Percentiles rank a stretch among this genome's conserved stretches.
These are phyloP conservation scores for Drosophila sordidapex DNA, from an alignment of 2,888 invertebrate species.

Conservation along the genomic window DNA sequence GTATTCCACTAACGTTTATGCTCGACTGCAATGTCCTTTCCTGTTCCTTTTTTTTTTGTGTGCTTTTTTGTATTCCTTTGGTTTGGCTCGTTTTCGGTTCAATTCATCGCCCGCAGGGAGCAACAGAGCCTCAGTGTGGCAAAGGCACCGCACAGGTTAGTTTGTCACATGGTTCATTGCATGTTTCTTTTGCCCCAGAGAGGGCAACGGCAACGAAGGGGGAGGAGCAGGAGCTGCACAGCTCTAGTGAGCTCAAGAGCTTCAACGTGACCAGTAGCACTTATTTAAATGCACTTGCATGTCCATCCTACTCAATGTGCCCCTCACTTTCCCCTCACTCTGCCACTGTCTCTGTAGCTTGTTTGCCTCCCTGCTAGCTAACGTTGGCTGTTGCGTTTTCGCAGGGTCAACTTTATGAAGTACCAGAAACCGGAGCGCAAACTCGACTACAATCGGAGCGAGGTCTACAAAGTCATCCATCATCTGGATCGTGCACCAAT, in stretches of 20 bases:
- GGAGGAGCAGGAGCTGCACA: not conserved
- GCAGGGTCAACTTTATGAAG: slow-evolving; percentile 95
- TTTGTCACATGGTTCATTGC: slow-evolving; percentile 68
- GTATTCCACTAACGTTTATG: slow-evolving; percentile 4
- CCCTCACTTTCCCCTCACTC: not conserved
- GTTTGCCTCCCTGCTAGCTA: not conserved
- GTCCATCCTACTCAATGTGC: slow-evolving; percentile 18
- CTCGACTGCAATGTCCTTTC: not conserved
- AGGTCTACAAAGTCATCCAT: slow-evolving; percentile 92
- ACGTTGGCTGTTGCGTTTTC: slow-evolving; percentile 11
- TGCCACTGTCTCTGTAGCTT: not conserved
- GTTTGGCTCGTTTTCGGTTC: slow-evolving; percentile 38
- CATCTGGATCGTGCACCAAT: slow-evolving; percentile 89
- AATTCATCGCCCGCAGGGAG: slow-evolving; percentile 57
- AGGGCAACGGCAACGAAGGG: not conserved
- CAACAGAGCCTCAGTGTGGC: slow-evolving; percentile 69
- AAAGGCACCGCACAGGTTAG: slow-evolving; percentile 61
- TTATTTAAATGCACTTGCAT: slow-evolving; percentile 56
- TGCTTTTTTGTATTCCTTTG: slow-evolving; percentile 10
- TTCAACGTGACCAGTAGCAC: slow-evolving; percentile 46
- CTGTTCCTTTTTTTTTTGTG: slow-evolving; percentile 1
- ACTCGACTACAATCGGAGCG: slow-evolving; percentile 91
- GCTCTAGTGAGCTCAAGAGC: slow-evolving; percentile 23
- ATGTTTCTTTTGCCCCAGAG: slow-evolving; percentile 9
- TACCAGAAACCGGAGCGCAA: slow-evolving; percentile 92